phyloP scores from a whole-genome alignment of 2,888 invertebrate species.

The Rhagonycha fulva region DNA sequence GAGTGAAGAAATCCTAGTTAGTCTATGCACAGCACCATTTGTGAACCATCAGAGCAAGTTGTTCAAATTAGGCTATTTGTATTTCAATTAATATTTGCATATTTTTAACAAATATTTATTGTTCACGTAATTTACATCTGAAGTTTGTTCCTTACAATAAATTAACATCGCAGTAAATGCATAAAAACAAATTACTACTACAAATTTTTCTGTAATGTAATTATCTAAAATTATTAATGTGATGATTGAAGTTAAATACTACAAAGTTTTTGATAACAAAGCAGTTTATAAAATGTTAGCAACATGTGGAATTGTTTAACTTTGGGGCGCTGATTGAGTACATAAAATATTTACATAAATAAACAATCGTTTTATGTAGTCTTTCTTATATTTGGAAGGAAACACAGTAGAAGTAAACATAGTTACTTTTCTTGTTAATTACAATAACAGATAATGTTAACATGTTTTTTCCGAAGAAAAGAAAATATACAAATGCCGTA shows the following conservation, averaged over 20 bases:
- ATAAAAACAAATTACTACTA: neutral
- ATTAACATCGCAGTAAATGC: neutral
- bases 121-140: neutral
- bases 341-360: conserved; percentile 36
- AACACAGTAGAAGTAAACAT: conserved; percentile 18
- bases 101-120: too few relatives aligned
- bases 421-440: conserved; percentile 15
- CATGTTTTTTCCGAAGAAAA: neutral
- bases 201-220: neutral
- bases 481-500: neutral
- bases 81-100: too few relatives aligned
- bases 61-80: too few relatives aligned
- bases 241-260: conserved; percentile 23
- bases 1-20: too few relatives aligned
- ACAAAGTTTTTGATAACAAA: conserved; percentile 21
- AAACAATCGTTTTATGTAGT: conserved; percentile 29
- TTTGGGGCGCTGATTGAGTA: conserved; percentile 38
- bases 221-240: conserved; percentile 2
- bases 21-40: too few relatives aligned
- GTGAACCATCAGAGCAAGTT: too few relatives aligned
- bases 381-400: conserved; percentile 24
- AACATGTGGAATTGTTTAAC: conserved; percentile 41
- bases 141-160: neutral
- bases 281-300: conserved; percentile 30
- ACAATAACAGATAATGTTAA: conserved; percentile 7